Base-by-base conservation (phyloP, 2,888 invertebrate species). In the Graphium colonna region DNA sequence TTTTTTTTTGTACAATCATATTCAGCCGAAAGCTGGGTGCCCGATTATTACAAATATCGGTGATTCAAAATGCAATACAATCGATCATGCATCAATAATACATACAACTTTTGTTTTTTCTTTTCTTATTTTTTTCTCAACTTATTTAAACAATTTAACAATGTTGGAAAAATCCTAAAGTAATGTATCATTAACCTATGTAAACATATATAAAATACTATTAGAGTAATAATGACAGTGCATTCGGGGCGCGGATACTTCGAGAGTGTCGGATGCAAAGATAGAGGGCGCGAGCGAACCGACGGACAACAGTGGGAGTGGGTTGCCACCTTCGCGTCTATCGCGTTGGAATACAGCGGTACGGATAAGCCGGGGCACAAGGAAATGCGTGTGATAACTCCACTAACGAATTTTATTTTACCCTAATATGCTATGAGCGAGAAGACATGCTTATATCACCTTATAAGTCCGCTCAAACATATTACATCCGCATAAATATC, bases 81-180 rank as follows among this genome's bases (percentile, higher is more conserved):
- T 79, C 82, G 77, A 78, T 77, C 83, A 75, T 80, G 82, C 79
- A 72, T 81, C 79, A 79, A 81, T 78, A 78, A 81, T 80, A 84
- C 85, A 82, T 84, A 87, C 82, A 83, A 85, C 81, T 9, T n/a
- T 33, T n/a, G n/a, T 33, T 10, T 9, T n/a, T n/a, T 10, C n/a
- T 33, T 33, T 33, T n/a, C 33, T 33, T n/a, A 3, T 83, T 76
- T 41, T 45, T 44, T 15, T 41, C 17, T 80, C 74, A 87, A 87
- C 86, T 87, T 85, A 87, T 82, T 79, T 77, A 87, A 87, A 87
- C 84, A 82, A 86, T 86, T 84, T 81, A 85, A 87, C 84, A 82
- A 84, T 82, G 84, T 82, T 84, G 68, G 72, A 82, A 86, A 84
- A 77, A 75, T 12, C 76, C 82, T 84, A 86, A 84, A 84, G 79